These are phyloP conservation scores for Microtus montanus DNA, from an alignment of 2,113 vertebrate genomes.

Conservation along the genomic window DNA sequence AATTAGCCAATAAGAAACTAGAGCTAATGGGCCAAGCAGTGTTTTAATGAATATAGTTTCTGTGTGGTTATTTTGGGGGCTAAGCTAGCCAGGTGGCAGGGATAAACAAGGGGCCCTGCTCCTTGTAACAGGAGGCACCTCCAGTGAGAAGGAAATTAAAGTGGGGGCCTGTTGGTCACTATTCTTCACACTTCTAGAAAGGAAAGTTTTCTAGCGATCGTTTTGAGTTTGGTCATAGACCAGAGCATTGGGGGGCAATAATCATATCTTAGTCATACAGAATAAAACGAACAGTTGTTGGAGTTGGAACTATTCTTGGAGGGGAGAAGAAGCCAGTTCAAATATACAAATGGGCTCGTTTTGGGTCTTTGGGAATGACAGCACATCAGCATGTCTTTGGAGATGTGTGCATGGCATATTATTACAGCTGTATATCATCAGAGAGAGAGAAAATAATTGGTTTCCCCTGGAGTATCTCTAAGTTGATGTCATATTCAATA, in stretches of 20 bases:
- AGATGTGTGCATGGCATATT: slow-evolving; percentile 54
- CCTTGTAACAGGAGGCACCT: not conserved
- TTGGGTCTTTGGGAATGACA: slow-evolving; percentile 28
- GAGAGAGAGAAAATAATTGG: slow-evolving; percentile 70
- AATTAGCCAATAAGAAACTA: no score
- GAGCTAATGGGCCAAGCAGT: no score
- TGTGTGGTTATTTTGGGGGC: no score
- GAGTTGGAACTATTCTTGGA: slow-evolving; percentile 19
- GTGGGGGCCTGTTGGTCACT: not conserved
- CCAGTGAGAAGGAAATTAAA: not conserved
- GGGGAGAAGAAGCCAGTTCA: slow-evolving; percentile 45
- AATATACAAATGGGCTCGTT: slow-evolving; percentile 20
- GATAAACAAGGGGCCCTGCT: no score
- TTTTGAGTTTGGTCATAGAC: not conserved
- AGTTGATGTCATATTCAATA: slow-evolving; percentile 80
- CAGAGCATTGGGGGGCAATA: not conserved
- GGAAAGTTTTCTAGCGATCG: not conserved
- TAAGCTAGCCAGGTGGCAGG: no score
- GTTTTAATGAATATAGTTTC: no score
- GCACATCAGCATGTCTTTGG: slow-evolving; percentile 57
- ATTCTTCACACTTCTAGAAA: not conserved
- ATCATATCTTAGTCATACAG: not conserved
- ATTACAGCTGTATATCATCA: slow-evolving; percentile 74
- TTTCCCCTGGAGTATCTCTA: slow-evolving; percentile 78
- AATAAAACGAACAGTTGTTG: slow-evolving; percentile 30